Evolutionary conservation across 2,797 vertebrate species (phyloP).

Genomic region (Sebastes cheni): DNA sequence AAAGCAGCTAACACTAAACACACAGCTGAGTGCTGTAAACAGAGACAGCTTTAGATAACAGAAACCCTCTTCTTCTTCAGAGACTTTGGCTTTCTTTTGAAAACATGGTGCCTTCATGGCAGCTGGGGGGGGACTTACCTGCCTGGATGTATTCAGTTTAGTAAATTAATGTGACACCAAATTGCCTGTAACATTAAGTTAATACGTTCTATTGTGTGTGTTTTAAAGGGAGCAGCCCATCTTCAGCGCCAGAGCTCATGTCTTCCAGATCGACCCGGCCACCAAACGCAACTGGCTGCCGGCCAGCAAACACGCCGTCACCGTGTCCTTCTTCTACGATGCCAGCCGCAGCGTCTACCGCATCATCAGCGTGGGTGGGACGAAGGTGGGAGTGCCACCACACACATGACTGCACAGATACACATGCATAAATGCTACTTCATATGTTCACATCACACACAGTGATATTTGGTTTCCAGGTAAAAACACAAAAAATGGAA

Average conservation of each 20-base stretch:
- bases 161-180: neutral
- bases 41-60: neutral
- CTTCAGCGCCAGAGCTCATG: conserved; percentile 94
- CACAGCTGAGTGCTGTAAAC: neutral
- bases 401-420: neutral
- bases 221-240: conserved; percentile 93
- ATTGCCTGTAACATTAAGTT: neutral
- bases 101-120: neutral
- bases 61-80: neutral
- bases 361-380: conserved; percentile 96
- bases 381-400: conserved; percentile 83
- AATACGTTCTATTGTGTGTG: neutral
- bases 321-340: conserved; percentile 96
- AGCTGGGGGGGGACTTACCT: too few relatives aligned
- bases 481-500: neutral
- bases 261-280: conserved; percentile 96
- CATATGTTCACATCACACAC: neutral
- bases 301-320: conserved; percentile 93
- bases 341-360: conserved; percentile 91
- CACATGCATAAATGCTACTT: neutral
- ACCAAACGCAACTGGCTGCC: conserved; percentile 98
- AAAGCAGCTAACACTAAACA: neutral
- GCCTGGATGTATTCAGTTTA: neutral
- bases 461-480: neutral
- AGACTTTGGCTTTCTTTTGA: neutral